Evolutionary conservation across 30 jellyfish, hydroid and myxozoan genomes (phyloP), one percentile per base, ranked within the genome.

Genomic region (Hydractinia echinata): DNA sequence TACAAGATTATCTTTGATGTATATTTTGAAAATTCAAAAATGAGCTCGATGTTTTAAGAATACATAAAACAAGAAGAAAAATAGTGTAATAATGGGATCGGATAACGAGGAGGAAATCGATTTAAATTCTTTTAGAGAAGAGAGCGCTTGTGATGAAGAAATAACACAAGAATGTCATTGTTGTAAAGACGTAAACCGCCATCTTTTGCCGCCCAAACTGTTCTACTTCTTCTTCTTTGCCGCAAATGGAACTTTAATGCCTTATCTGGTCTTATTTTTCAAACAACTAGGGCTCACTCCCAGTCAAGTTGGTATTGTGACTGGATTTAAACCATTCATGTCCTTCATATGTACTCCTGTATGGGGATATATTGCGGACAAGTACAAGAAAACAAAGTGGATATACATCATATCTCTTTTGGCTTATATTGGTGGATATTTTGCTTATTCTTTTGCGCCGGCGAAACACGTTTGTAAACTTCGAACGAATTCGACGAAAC

Each of bases 301-400:
- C 6, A 80, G 94, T 19, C 97, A 90, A 83, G 97, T 86, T 21
- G 97, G 97, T 53, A 84, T 90, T 10, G 97, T 90, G 4, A 91
- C 87, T 9, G 97, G 97, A 9, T 85, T 90, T 84, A 90, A 90
- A 84, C 97, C 97, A n/a, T 90, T 81, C 69, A 90, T 90, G 62
- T 91, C 97, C 10, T 90, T 90, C n/a, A 69, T 90, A 6, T 90
- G 83, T 86, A 77, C 89, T 13, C 97, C 97, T 11, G 74, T 90
- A n/a, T 90, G 97, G 97, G 97, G 97, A 18, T 90, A 85, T 58
- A 79, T 90, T 44, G 97, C 95, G 5, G 97, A 90, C 62, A 85
- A 82, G 61, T 78, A 95, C 10, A 73, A 81, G 54, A 85, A 71
- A 66, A 89, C 95, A 50, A 90, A 90, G 53, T 83, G 89, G 94